Percentiles rank a stretch among this genome's conserved stretches.
Evolutionary conservation across 1,140 invertebrate genomes (phyloP).

Genomic region (Brachionus asplanchnoidis): DNA sequence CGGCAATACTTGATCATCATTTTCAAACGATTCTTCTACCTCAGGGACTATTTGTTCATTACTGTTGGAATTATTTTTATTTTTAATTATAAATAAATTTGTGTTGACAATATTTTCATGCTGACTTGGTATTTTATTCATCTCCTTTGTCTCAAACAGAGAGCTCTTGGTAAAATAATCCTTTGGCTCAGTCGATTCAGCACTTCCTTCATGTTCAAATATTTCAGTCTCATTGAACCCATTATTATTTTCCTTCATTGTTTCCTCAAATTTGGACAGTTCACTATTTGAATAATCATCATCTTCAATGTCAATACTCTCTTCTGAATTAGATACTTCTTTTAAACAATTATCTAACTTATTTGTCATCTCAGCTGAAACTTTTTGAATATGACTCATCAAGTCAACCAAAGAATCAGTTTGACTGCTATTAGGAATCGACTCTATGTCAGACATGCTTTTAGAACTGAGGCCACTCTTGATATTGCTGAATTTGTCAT

Average conservation of each 20-base stretch:
- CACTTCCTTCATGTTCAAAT: background rate
- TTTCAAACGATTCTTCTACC: background rate
- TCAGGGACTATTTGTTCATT: background rate
- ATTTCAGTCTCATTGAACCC: background rate
- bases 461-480: background rate
- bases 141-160: background rate
- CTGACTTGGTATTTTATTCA: background rate
- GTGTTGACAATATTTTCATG: background rate
- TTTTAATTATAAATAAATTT: background rate
- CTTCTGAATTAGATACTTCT: background rate
- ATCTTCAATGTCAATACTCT: background rate
- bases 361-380: background rate
- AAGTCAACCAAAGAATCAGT: conserved; percentile 2
- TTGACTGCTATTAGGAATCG: background rate
- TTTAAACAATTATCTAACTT: background rate
- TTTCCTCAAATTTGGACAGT: background rate
- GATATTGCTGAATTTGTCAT: background rate
- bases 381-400: background rate
- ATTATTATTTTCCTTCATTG: background rate
- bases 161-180: background rate
- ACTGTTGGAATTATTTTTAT: background rate
- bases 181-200: background rate
- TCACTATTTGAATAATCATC: background rate
- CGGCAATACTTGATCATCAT: background rate
- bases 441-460: background rate